Base-by-base conservation (phyloP, 1,140 invertebrate genomes). In the Liolophura sinensis region DNA sequence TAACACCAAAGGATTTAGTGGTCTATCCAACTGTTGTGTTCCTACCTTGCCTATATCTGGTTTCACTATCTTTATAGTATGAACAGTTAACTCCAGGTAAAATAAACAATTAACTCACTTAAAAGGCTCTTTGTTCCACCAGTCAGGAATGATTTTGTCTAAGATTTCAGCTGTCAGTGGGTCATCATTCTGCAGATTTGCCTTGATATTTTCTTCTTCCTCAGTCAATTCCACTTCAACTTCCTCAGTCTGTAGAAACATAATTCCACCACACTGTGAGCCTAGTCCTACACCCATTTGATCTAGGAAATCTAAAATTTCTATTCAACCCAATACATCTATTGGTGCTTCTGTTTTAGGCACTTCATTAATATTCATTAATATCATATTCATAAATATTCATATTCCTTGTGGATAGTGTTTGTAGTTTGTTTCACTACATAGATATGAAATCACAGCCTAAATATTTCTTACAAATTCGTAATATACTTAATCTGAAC, bases 51-150 rank as follows among this genome's bases (percentile, higher is more conserved):
- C 4, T 31, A 58, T 40, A 40, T 40, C 31, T 40, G 31, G 3
- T 40, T 40, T 40, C 31, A 3, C 31, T 40, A 40, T 54, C 12
- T 54, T 54, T 5, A 20, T 20, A 3, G 7, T 54, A 7, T 54
- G 3, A 5, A 54, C 18, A 40, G 48, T n/a, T 47, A 61, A 49
- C n/a, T 56, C 54, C 52, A 22, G 46, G 14, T 56, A 22, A 18
- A 61, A 15, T 11, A 27, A 7, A n/a, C n/a, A 6, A 9, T 25
- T 11, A 56, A 77, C 75, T 72, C 72, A 83, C 82, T 79, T 84
- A 72, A 81, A 85, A 18, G 84, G 82, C 67, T 85, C 83, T 68
- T 79, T 79, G 15, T 77, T 73, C 83, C 83, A 85, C 75, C 78
- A 84, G 49, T 76, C 65, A 49, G 72, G 66, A 11, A 85, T 14